Conservation (phyloP, 2,888 invertebrate genomes). For the Drosophila pegasa region DNA sequence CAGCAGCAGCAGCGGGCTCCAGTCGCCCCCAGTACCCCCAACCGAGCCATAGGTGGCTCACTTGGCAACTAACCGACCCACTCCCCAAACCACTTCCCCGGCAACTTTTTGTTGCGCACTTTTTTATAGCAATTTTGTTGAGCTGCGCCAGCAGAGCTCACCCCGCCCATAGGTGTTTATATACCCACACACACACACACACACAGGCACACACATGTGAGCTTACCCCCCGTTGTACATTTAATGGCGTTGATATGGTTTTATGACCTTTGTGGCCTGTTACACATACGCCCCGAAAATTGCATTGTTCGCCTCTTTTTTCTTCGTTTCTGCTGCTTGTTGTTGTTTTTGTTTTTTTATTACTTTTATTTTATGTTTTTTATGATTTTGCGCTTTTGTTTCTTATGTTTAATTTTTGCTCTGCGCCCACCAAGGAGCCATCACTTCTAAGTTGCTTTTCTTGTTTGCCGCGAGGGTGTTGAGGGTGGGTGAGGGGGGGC, state of each 20-base stretch:
- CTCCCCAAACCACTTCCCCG: conserved; percentile 6
- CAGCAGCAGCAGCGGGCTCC: conserved; percentile 15
- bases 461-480: conserved; percentile 58
- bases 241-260: conserved; percentile 83
- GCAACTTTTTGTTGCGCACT: conserved; percentile 70
- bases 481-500: background rate
- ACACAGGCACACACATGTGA: conserved; percentile 10
- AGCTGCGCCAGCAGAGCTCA: conserved; percentile 42
- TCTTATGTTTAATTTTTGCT: conserved; percentile 56
- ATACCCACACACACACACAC: conserved; percentile 24
- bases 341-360: conserved; percentile 63
- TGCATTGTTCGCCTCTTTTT: conserved; percentile 74
- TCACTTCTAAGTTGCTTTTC: conserved; percentile 83
- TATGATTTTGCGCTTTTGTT: conserved; percentile 72
- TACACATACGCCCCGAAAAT: conserved; percentile 80
- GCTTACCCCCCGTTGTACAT: conserved; percentile 72
- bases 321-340: conserved; percentile 4
- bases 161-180: conserved; percentile 61
- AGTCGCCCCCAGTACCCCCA: no score
- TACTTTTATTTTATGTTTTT: conserved; percentile 79
- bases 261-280: conserved; percentile 83
- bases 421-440: conserved; percentile 74
- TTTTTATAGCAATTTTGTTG: conserved; percentile 72
- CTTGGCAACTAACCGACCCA: conserved; percentile 12
- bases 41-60: conserved; percentile 11